phyloP scores from a whole-genome alignment of 2,113 vertebrate species.

The Anser brachyrhynchus region DNA sequence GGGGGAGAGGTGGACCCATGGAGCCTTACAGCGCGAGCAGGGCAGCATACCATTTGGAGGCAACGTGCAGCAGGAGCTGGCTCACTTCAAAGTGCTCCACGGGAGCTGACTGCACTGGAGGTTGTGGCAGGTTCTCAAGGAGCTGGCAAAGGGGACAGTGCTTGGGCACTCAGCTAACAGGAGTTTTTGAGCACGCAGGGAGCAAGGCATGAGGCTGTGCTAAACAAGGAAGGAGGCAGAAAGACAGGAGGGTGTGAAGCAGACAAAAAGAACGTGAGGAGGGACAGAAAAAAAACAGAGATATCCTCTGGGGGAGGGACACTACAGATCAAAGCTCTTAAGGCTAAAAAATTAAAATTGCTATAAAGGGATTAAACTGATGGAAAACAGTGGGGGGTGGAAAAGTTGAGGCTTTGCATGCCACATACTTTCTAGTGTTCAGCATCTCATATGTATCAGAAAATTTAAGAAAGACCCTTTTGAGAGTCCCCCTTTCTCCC shows the following conservation, averaged over 20 bases:
- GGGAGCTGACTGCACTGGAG: neutral
- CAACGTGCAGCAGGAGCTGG: fast-evolving
- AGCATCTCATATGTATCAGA: neutral
- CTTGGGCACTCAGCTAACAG: neutral
- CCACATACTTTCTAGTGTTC: neutral
- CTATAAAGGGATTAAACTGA: neutral
- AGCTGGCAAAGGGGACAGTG: neutral
- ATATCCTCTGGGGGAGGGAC: neutral
- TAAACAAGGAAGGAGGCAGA: neutral
- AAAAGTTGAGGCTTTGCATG: neutral
- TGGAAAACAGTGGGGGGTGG: neutral
- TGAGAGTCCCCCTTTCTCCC: neutral
- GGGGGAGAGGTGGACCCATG: neutral
- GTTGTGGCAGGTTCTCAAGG: neutral
- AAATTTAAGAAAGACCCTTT: neutral
- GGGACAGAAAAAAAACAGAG: neutral
- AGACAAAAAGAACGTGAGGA: neutral
- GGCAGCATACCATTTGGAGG: neutral
- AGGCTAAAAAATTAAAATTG: neutral
- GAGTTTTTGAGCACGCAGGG: neutral
- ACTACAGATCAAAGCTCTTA: neutral
- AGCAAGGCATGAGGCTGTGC: neutral
- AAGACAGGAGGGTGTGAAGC: neutral
- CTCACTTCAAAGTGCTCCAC: fast-evolving
- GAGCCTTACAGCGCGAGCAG: neutral